Base-by-base conservation (phyloP, 2,888 invertebrate genomes). In the Neoscelio sp. region DNA sequence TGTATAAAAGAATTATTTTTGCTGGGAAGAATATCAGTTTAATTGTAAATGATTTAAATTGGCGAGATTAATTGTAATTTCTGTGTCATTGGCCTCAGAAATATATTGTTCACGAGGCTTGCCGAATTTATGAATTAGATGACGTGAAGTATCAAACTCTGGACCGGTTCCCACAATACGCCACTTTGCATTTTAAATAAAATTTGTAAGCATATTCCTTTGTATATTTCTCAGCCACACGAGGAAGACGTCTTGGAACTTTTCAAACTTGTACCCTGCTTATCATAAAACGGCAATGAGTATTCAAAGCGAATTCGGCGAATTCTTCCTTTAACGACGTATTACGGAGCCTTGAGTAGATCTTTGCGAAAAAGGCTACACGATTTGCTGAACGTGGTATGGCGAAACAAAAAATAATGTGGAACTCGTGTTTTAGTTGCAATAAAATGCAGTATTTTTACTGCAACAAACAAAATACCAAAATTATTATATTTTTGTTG, bases 221-320 rank as follows among this genome's bases (percentile, higher is more conserved):
- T 23, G 4, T 23, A 6, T 23, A 3, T 23, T 23, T 23, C 23
- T 4, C 23, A 23, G 6, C 2, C 6, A 4, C 23, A 23, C n/a
- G n/a, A n/a, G 44, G 23, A 12, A 30, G 26, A 68, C n/a, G 46
- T 68, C 46, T 20, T 35, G 20, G 17, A 56, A 38, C 56, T 58
- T 38, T 3, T 23, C 6, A 23, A 23, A 23, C 23, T 23, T 8
- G 12, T 23, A 33, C 15, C 10, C 38, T 38, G 46, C 28, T 85
- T 85, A 85, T 54, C 82, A 85, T 85, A 84, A 85, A 85, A 73
- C 38, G 2, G 56, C 68, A 12, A 79, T 87, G 48, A 81, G 80
- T 86, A 87, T 86, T 85, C 87, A 80, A 80, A 68, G 50, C 56
- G 78, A 82, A 84, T 84, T 85, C 33, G 54, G 75, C 44, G 52